Evolutionary conservation across 2,797 vertebrate genomes (phyloP).

Genomic region (Microtus californicus): DNA sequence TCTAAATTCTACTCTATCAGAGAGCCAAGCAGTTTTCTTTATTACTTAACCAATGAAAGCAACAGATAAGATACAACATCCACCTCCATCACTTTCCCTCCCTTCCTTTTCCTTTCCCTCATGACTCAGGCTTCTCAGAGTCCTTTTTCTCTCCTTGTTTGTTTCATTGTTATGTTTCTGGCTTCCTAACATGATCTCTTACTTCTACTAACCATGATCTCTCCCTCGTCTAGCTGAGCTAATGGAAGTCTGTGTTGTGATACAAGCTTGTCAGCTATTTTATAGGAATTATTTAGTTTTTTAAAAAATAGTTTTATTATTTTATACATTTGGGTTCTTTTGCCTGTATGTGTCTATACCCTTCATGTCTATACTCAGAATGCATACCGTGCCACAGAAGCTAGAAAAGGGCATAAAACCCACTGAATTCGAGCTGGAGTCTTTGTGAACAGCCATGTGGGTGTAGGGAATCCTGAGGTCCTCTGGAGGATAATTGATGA

Average conservation of each 20-base stretch:
- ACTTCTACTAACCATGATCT: slow-evolving; percentile 9
- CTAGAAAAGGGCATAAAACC: neutral
- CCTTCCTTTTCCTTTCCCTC: neutral
- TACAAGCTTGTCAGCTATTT: neutral
- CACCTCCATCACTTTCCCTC: too few species aligned
- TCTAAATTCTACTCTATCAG: too few species aligned
- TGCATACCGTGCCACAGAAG: neutral
- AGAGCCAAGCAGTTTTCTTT: too few species aligned
- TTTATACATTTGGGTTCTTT: neutral
- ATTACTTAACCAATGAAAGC: too few species aligned
- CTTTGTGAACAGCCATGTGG: neutral
- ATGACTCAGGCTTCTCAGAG: slow-evolving; percentile 3
- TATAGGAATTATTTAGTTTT: neutral
- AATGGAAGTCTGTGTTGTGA: neutral
- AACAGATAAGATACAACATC: too few species aligned
- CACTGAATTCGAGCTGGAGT: neutral
- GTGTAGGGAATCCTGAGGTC: neutral
- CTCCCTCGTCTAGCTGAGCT: slow-evolving; percentile 19
- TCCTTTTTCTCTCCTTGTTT: neutral
- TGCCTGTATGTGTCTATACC: neutral
- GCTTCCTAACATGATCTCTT: slow-evolving; percentile 16
- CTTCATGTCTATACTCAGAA: too few species aligned
- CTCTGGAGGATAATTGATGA: neutral
- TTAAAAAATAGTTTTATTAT: neutral
- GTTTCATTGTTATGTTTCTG: neutral